These are phyloP conservation scores for Chydorus sphaericus DNA, from an alignment of 2,888 invertebrate genomes.

Conservation along the genomic window DNA sequence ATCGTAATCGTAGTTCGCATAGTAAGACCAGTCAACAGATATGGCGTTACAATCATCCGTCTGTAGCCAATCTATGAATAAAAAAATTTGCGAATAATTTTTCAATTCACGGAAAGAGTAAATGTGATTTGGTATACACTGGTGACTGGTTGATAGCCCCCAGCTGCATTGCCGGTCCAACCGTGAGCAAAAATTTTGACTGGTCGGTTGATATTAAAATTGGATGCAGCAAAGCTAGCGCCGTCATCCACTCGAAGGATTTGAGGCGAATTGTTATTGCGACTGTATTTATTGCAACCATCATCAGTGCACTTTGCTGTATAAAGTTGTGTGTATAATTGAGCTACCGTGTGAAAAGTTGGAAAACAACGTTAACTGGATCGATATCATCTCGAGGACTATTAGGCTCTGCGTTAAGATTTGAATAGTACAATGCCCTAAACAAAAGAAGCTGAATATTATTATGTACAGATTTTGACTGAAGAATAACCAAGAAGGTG, in stretches of 20 bases:
- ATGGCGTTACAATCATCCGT: conserved; percentile 44
- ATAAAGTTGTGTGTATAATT: background rate
- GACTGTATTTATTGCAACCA: background rate
- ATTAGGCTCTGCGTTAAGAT: too few relatives aligned
- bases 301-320: too few relatives aligned
- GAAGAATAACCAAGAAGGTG: too few relatives aligned
- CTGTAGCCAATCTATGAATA: conserved; percentile 37
- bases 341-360: conserved; percentile 1
- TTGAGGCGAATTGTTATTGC: background rate
- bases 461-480: too few relatives aligned
- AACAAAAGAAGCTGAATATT: too few relatives aligned
- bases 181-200: background rate
- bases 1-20: conserved; percentile 49
- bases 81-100: too few relatives aligned
- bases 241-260: background rate
- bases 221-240: background rate
- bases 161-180: background rate
- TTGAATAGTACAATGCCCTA: too few relatives aligned
- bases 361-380: background rate
- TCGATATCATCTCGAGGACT: background rate
- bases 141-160: too few relatives aligned
- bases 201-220: background rate
- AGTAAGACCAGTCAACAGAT: conserved; percentile 38
- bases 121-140: too few relatives aligned
- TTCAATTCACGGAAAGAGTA: too few relatives aligned